Conservation (phyloP, 2,113 vertebrate species). For the Raphicerus campestris region DNA sequence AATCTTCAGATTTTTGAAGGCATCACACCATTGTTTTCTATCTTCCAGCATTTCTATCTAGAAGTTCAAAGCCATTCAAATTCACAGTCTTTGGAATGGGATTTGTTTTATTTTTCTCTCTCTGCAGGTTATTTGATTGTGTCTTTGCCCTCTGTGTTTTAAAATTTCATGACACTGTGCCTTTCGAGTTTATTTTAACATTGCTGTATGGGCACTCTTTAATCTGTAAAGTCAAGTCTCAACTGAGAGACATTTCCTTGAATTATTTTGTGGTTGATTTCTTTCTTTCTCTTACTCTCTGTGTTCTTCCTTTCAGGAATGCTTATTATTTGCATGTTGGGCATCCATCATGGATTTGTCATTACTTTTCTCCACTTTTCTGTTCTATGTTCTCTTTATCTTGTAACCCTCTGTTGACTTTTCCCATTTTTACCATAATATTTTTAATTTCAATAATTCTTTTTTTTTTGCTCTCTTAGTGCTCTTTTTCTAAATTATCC, state of each 20-base stretch:
- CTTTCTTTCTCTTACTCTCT: not conserved
- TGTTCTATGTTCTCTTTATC: constrained; percentile 14
- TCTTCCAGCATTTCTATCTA: not conserved
- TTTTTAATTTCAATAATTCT: constrained; percentile 32
- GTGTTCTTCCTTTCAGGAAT: not conserved
- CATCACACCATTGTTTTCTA: not conserved
- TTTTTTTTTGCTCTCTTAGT: not conserved
- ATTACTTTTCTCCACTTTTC: constrained; percentile 20
- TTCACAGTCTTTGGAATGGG: not conserved
- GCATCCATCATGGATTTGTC: not conserved
- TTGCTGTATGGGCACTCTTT: not conserved
- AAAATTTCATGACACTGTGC: not conserved
- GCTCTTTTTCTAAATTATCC: constrained; percentile 23
- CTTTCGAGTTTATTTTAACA: not conserved
- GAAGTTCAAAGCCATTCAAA: not conserved
- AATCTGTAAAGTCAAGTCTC: not conserved
- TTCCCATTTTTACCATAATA: constrained; percentile 15
- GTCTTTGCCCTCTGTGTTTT: not conserved
- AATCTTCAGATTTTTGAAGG: constrained; percentile 3
- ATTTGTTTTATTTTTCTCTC: constrained; percentile 1
- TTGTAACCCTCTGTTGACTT: constrained; percentile 23
- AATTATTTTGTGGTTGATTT: not conserved
- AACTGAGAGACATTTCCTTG: not conserved
- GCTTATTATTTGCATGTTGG: not conserved
- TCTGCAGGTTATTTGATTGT: not conserved